Conservation (phyloP, 2,888 invertebrate species). For the Drosophila fungiperda region DNA sequence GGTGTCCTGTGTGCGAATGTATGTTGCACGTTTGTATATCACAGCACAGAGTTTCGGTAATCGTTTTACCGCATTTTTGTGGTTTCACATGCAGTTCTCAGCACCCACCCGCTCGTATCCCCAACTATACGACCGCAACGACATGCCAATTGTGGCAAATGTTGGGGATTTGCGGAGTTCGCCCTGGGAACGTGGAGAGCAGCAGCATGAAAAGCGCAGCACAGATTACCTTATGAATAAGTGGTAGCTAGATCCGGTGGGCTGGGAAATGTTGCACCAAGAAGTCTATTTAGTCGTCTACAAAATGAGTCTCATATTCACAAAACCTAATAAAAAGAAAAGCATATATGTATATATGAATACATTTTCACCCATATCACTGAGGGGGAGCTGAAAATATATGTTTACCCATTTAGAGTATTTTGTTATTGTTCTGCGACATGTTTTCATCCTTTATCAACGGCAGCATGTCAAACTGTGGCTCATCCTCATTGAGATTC, state of each 20-base stretch:
- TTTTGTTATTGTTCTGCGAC: constrained; percentile 21
- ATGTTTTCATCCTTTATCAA: constrained; percentile 22
- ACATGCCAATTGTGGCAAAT: constrained; percentile 78
- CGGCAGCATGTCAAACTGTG: constrained; percentile 1
- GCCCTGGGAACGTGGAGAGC: constrained; percentile 25
- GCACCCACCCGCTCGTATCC: constrained; percentile 33
- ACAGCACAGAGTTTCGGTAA: constrained; percentile 60
- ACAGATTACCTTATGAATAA: constrained; percentile 38
- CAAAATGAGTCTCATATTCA: constrained; percentile 24
- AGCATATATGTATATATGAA: constrained; percentile 9
- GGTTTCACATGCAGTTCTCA: constrained; percentile 62
- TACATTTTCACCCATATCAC: constrained; percentile 20
- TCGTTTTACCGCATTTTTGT: constrained; percentile 71
- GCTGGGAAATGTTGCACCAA: constrained; percentile 4
- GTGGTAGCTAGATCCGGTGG: background rate
- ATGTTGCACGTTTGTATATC: constrained; percentile 16
- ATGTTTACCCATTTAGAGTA: constrained; percentile 19
- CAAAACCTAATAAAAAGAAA: background rate
- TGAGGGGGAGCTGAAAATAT: constrained; percentile 3
- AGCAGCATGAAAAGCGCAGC: constrained; percentile 42
- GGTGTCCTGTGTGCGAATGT: background rate
- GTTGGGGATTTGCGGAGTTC: constrained; percentile 39
- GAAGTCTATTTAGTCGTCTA: constrained; percentile 21
- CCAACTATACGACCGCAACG: constrained; percentile 49
- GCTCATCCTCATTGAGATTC: constrained; percentile 20